These are phyloP conservation scores for Sphaerophoria taeniata DNA, from an alignment of 2,888 invertebrate species.

Conservation along the genomic window DNA sequence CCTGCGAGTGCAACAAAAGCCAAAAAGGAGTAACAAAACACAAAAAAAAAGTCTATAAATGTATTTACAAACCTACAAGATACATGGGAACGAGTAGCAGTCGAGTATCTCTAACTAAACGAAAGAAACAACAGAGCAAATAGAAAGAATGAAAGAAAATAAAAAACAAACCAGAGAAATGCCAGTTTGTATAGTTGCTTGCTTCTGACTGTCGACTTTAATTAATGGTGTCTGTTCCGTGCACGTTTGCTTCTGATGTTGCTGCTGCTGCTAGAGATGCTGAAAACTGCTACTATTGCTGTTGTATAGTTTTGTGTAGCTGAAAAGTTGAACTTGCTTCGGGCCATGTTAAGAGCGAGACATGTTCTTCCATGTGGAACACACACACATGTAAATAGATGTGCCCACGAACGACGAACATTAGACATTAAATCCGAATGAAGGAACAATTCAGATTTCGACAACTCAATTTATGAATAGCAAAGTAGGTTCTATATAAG, in stretches of 20 bases:
- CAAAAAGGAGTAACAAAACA: conserved; percentile 65
- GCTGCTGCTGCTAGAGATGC: conserved; percentile 27
- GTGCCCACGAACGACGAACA: neutral
- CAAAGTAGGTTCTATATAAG: conserved; percentile 12
- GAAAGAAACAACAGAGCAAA: conserved; percentile 67
- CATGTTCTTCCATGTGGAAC: conserved; percentile 62
- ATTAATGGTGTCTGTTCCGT: conserved; percentile 75
- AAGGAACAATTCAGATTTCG: conserved; percentile 73
- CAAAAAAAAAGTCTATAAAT: conserved; percentile 22
- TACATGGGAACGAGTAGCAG: conserved; percentile 44
- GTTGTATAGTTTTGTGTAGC: conserved; percentile 18
- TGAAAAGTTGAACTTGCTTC: conserved; percentile 46
- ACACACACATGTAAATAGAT: conserved; percentile 14
- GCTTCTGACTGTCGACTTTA: conserved; percentile 75
- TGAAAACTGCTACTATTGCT: conserved; percentile 19
- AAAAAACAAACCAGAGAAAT: conserved; percentile 37
- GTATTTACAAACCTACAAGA: conserved; percentile 28
- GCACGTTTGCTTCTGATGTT: conserved; percentile 50
- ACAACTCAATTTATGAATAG: conserved; percentile 73
- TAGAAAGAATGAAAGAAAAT: conserved; percentile 61
- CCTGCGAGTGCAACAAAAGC: conserved; percentile 65
- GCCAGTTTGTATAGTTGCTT: conserved; percentile 69
- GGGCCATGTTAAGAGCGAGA: conserved; percentile 35
- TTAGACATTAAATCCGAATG: conserved; percentile 38
- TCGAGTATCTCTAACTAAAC: conserved; percentile 27